Percentiles rank a stretch among this genome's conserved stretches.
phyloP scores from a whole-genome alignment of 2,888 invertebrate species.

The Metacarcinus magister region DNA sequence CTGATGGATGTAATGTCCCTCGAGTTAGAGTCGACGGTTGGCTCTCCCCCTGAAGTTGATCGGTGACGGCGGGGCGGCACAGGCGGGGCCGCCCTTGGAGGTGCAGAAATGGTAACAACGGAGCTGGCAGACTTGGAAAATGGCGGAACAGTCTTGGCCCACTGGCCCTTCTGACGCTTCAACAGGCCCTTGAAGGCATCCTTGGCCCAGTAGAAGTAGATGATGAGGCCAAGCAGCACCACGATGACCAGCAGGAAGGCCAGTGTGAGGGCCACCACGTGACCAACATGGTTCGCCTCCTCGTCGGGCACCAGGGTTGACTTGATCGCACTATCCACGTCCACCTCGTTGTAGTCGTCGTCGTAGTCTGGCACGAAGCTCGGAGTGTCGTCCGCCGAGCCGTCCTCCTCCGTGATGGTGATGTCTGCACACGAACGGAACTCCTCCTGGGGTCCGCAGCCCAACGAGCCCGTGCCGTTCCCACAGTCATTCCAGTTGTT shows the following conservation, averaged over 20 bases:
- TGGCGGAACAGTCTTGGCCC: constrained; percentile 68
- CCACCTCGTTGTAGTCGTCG: constrained; percentile 77
- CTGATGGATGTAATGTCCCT: constrained; percentile 79
- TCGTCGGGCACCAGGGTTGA: constrained; percentile 50
- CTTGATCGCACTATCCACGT: constrained; percentile 65
- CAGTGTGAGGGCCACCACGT: constrained; percentile 83
- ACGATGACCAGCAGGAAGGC: constrained; percentile 83
- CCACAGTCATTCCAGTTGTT: constrained; percentile 90
- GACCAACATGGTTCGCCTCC: constrained; percentile 78
- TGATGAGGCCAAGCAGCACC: constrained; percentile 83
- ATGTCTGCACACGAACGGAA: constrained; percentile 84
- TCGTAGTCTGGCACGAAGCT: constrained; percentile 73
- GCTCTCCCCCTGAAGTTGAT: constrained; percentile 71
- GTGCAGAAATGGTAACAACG: constrained; percentile 66
- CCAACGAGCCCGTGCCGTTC: constrained; percentile 88
- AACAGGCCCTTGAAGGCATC: constrained; percentile 81
- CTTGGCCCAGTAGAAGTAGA: constrained; percentile 83
- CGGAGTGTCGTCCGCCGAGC: constrained; percentile 82
- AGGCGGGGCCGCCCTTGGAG: constrained; percentile 71
- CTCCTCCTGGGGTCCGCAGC: constrained; percentile 95
- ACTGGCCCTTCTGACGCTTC: constrained; percentile 59
- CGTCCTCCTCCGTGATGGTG: constrained; percentile 83
- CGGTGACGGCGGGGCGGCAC: constrained; percentile 75
- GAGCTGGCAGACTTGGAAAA: constrained; percentile 54
- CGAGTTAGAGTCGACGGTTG: constrained; percentile 57